Evolutionary conservation across 2,888 invertebrate genomes (phyloP).

Genomic region (Chloroclystis v-ata): DNA sequence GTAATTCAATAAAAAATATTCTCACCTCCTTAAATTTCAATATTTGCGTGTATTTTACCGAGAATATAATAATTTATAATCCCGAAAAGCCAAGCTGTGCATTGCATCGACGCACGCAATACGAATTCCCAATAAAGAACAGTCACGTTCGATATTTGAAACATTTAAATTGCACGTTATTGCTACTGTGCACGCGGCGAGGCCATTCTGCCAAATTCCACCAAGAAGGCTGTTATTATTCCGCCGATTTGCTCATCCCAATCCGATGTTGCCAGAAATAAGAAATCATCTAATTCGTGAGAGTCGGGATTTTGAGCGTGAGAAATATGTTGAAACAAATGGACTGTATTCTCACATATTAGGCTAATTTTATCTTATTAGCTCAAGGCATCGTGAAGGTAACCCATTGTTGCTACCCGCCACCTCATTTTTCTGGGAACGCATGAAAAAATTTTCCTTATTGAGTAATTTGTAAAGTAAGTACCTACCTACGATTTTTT

Average conservation of each 20-base stretch:
- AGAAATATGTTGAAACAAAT: slow-evolving; percentile 55
- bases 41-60: neutral
- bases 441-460: neutral
- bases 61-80: slow-evolving; percentile 15
- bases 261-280: slow-evolving; percentile 65
- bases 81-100: slow-evolving; percentile 23
- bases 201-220: slow-evolving; percentile 63
- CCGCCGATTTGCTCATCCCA: slow-evolving; percentile 66
- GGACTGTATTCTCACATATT: slow-evolving; percentile 26
- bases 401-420: neutral
- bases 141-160: slow-evolving; percentile 68
- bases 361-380: slow-evolving; percentile 19
- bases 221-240: slow-evolving; percentile 66
- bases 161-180: slow-evolving; percentile 76
- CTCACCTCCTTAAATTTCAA: neutral
- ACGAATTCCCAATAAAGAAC: slow-evolving; percentile 25
- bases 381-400: slow-evolving; percentile 6
- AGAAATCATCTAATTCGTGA: slow-evolving; percentile 72
- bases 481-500: too few relatives aligned
- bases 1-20: neutral
- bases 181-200: slow-evolving; percentile 73
- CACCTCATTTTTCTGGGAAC: slow-evolving; percentile 6
- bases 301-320: slow-evolving; percentile 66
- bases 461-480: neutral
- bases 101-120: slow-evolving; percentile 24